Base-by-base conservation (phyloP, 2,113 vertebrate species). In the Galemys pyrenaicus region DNA sequence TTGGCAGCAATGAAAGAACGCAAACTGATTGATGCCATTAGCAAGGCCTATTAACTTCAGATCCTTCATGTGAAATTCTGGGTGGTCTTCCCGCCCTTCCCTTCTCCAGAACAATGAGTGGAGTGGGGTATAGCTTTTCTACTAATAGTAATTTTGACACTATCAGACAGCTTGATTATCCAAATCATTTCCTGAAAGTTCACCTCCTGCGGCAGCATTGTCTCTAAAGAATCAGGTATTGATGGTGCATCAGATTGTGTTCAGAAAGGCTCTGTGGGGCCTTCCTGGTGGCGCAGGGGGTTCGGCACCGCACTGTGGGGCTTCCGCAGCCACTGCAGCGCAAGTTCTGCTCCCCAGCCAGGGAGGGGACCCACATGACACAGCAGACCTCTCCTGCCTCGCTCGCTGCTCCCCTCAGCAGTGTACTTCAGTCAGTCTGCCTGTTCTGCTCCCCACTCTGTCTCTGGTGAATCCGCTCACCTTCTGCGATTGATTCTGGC, bases 1-100 rank as follows among this genome's bases (percentile, higher is more conserved):
- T 67, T 92, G 91, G 56, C 41, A 28, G 54, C 71, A 24, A 9
- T 24, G 46, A 77, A 75, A 75, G 56, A 37, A 39, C 0, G 58
- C 28, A 80, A 49, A 54, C 84, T 81, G 60, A 54, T 0, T 13
- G 70, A 94, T 9, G 71, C 10, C 4, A 32, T 78, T 60, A 74
- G 73, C 70, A 32, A 71, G 41, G 88, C 54, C 94, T 88, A 30
- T 58, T 78, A 67, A 88, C 62, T 77, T 90, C 89, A 75, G 71
- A 78, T 54, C 77, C 78, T 73, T 81, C 49, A 19, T 56, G 65
- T 44, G 56, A 83, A 92, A 95, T 80, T 73, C 87, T 77, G 81
- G 89, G 46, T 80, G 41, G 16, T 30, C 17, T 70, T n/a, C 22
- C 32, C 30, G 22, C 32, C 80, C 39, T 4, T 41, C 17, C 37